Percentiles rank a stretch among this genome's conserved stretches.
Conservation (phyloP, 1,140 invertebrate genomes). For the Bursaphelenchus mucronatus region DNA sequence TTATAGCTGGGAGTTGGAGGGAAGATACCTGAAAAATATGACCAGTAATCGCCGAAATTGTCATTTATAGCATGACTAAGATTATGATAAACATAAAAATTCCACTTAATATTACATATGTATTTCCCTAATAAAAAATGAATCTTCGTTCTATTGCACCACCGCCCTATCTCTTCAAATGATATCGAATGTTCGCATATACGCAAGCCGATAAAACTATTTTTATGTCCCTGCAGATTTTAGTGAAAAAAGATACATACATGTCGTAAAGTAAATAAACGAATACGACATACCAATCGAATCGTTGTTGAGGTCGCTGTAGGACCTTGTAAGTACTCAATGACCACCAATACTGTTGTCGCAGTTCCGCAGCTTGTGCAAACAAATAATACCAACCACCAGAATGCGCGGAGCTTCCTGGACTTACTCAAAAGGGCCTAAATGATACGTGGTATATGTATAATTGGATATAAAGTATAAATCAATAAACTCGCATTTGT, state of each 20-base stretch:
- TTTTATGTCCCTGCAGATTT: too few relatives aligned
- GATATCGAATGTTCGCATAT: too few relatives aligned
- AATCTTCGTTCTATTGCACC: too few relatives aligned
- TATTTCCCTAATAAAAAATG: too few relatives aligned
- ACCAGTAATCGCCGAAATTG: not conserved
- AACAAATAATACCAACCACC: slow-evolving; percentile 50
- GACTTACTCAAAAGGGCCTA: slow-evolving; percentile 51
- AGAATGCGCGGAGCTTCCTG: slow-evolving; percentile 34
- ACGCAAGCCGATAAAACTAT: too few relatives aligned
- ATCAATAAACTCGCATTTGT: too few relatives aligned
- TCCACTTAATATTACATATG: too few relatives aligned
- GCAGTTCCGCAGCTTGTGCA: slow-evolving; percentile 43
- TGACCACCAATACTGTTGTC: slow-evolving; percentile 49
- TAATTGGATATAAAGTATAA: slow-evolving; percentile 1
- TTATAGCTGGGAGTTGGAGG: slow-evolving; percentile 51
- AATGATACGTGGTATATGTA: slow-evolving; percentile 14
- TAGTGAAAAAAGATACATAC: too few relatives aligned
- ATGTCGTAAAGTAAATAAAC: too few relatives aligned
- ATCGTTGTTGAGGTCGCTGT: slow-evolving; percentile 58
- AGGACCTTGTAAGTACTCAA: slow-evolving; percentile 55
- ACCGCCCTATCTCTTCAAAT: too few relatives aligned
- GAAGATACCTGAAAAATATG: slow-evolving; percentile 27
- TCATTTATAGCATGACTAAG: too few relatives aligned
- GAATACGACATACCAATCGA: slow-evolving; percentile 32
- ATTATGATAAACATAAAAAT: too few relatives aligned